Base-by-base conservation (phyloP, 2,797 vertebrate genomes). In the Leptoclinus maculatus region DNA sequence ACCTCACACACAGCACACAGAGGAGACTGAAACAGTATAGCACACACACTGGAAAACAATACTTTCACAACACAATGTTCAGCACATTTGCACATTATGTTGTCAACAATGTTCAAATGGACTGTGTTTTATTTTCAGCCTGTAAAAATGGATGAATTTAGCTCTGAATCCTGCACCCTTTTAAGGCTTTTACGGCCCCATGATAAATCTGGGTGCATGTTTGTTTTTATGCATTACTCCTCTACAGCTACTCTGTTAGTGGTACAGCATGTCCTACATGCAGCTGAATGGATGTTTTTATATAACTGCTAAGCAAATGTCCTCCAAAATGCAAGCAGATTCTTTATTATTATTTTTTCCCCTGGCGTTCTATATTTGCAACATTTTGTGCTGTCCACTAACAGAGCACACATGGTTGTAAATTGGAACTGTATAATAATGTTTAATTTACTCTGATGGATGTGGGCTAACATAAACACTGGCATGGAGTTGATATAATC, bases 391-490 rank as follows among this genome's bases (percentile, higher is more conserved):
- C 27, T 36, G 34, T 53, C 19, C 43, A 67, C 51, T 79, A 53
- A n/a, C 2, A 34, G 49, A 62, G 65, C 76, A 53, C 16, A 76
- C 17, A 29, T 45, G 38, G 58, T 66, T 84, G 17, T 13, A 36
- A 62, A 38, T 14, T 56, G 8, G 72, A 78, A 80, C 36, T 49
- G 67, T 75, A 32, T 62, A 81, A 74, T 85, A 68, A 70, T 83
- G 23, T 81, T 86, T 68, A 49, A 86, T 84, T 82, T 49, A 57
- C 54, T 71, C n/a, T 66, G 66, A 83, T 79, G 56, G 47, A n/a
- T 70, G 69, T 57, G 17, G 29, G 25, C 29, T 80, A 69, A 65
- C 38, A 66, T 29, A 63, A 83, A 84, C 66, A 76, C 17, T 49
- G 60, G 17, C 39, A 21, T 2, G 19, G 21, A 19, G 47, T 51